phyloP scores from a whole-genome alignment of 2,113 vertebrate genomes.

The Myrmecophaga tridactyla region DNA sequence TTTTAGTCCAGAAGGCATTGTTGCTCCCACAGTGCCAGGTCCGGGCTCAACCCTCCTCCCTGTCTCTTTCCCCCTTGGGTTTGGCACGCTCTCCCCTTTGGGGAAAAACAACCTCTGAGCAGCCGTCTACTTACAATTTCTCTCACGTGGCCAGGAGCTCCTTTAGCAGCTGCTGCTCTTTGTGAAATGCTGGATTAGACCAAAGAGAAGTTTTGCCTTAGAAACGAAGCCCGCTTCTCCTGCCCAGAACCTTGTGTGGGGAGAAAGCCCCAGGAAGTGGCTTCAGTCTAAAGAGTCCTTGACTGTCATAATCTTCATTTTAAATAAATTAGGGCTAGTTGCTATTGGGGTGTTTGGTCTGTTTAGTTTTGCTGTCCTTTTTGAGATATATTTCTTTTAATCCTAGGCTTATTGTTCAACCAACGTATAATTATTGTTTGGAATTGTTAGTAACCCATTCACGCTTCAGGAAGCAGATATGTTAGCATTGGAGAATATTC shows the following conservation, averaged over 20 bases:
- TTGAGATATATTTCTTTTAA: neutral
- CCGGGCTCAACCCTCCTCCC: too few relatives aligned
- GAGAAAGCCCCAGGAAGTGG: neutral
- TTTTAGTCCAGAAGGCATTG: too few relatives aligned
- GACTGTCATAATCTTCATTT: neutral
- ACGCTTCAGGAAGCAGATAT: neutral
- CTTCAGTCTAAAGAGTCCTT: neutral
- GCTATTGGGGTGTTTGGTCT: neutral
- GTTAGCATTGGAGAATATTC: constrained; percentile 12
- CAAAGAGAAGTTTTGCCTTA: neutral
- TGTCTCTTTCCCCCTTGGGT: neutral
- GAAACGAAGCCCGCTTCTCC: neutral
- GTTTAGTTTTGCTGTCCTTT: neutral
- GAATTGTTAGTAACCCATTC: neutral
- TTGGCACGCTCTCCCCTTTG: neutral
- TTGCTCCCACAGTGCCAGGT: too few relatives aligned
- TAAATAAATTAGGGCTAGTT: neutral
- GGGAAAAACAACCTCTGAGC: constrained; percentile 6
- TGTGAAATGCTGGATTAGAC: neutral
- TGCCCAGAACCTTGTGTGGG: neutral
- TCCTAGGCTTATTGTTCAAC: neutral
- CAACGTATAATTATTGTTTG: neutral
- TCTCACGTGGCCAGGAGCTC: neutral
- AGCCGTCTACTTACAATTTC: constrained; percentile 27
- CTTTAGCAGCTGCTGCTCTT: neutral